Base-by-base conservation (phyloP, 2,888 invertebrate genomes). In the Endotricha flammealis region DNA sequence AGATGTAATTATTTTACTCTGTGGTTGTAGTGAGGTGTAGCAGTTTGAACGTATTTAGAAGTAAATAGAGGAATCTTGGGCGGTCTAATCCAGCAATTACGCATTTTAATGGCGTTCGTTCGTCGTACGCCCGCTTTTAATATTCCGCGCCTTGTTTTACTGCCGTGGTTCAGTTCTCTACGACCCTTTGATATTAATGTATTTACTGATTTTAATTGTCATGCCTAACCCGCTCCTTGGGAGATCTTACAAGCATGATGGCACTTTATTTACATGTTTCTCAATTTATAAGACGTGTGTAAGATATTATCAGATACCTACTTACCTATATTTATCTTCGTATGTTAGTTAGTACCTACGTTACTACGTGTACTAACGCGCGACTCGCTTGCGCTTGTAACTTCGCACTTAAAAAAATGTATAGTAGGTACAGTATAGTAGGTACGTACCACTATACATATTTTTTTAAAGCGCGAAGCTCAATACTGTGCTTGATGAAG, bases 101-200 rank as follows among this genome's bases (percentile, higher is more conserved):
- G 80, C 74, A 86, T 83, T 86, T 85, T 85, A 83, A 86, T 85
- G 79, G 80, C 74, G 72, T 79, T 80, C 74, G 72, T 79, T 80
- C 65, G 61, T 58, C 57, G 60, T 49, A 42, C 48, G 44, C 52
- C 64, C 67, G 76, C 68, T 85, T 85, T 85, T 85, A 85, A 83
- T 85, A 85, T 85, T 83, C 81, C 62, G 53, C 64, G 77, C 81
- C 83, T 77, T 75, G 81, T 82, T 85, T 81, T 79, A 82, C 74
- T 71, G 70, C 64, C 52, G 60, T 46, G 64, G 71, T 63, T 68
- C 61, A 66, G 65, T 58, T 50, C 46, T 50, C 32, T 51, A 46
- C 57, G 52, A 56, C 41, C 64, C 54, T 56, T 57, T 50, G 58
- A 66, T 61, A 64, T 69, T 66, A 67, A 61, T 59, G 64, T 66